Evolutionary conservation across 2,888 invertebrate species (phyloP).

Genomic region (Neoaliturus tenellus): DNA sequence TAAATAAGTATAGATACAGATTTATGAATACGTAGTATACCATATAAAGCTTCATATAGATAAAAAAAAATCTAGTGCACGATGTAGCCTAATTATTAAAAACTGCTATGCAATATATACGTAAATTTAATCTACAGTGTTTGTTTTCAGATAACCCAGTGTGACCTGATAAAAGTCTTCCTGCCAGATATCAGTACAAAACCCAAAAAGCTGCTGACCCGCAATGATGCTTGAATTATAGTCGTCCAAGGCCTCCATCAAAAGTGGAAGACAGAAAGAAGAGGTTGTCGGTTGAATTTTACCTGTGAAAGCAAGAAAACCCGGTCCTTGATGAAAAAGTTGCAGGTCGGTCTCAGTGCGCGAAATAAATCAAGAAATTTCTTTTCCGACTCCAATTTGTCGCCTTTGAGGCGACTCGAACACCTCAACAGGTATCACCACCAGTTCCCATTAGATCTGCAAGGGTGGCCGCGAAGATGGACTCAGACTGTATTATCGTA

Average conservation of each 20-base stretch:
- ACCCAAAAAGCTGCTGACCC: not conserved
- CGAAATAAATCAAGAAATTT: not conserved
- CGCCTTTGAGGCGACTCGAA: conserved; percentile 39
- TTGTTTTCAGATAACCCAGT: no score
- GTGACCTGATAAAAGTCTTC: no score
- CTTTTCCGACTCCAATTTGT: not conserved
- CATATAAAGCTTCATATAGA: no score
- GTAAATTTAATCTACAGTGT: no score
- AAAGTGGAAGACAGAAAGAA: not conserved
- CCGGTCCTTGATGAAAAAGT: conserved; percentile 63
- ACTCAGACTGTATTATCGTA: conserved; percentile 61
- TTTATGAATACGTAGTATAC: no score
- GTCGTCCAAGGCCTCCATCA: not conserved
- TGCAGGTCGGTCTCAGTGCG: not conserved
- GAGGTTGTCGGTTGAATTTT: not conserved
- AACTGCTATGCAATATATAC: no score
- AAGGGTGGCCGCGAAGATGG: conserved; percentile 72
- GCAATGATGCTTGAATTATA: not conserved
- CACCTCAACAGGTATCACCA: conserved; percentile 60
- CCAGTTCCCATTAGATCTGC: conserved; percentile 68
- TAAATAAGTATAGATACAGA: no score
- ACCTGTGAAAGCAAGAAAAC: not conserved
- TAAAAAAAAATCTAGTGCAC: no score
- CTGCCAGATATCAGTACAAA: no score
- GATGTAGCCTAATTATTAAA: no score